Evolutionary conservation across 2,113 vertebrate genomes (phyloP).

Genomic region (Etia nguti): DNA sequence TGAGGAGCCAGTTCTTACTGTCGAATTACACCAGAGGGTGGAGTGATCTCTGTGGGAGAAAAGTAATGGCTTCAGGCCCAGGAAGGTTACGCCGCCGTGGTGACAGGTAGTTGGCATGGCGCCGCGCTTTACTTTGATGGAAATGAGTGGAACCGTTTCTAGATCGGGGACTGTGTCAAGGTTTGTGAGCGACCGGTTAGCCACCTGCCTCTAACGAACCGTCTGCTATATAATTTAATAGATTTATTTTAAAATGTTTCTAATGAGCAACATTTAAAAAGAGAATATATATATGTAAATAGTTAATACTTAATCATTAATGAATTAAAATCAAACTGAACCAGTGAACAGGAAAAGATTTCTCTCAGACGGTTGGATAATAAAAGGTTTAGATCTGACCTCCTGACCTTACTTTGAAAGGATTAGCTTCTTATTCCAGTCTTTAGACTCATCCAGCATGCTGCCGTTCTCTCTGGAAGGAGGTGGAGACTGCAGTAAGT

Average conservation of each 20-base stretch:
- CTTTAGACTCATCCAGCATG: neutral
- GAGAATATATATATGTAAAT: neutral
- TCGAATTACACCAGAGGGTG: neutral
- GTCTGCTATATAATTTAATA: fast-evolving
- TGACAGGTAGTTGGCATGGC: neutral
- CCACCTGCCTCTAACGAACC: neutral
- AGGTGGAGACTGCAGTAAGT: neutral
- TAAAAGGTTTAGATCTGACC: neutral
- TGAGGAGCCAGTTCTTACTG: neutral
- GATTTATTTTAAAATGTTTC: neutral
- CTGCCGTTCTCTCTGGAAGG: neutral
- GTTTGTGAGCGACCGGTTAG: neutral
- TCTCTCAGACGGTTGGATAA: neutral
- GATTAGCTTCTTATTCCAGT: neutral
- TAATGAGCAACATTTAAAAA: neutral
- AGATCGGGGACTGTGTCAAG: neutral
- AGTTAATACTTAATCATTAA: neutral
- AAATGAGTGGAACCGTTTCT: neutral
- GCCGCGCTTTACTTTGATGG: fast-evolving
- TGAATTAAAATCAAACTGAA: fast-evolving
- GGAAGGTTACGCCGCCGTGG: neutral
- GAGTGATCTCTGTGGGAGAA: neutral
- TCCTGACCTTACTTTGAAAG: neutral
- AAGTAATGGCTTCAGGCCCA: neutral
- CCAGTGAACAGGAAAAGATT: neutral